Conservation (phyloP, 1,140 invertebrate genomes). For the Eurosta solidaginis region DNA sequence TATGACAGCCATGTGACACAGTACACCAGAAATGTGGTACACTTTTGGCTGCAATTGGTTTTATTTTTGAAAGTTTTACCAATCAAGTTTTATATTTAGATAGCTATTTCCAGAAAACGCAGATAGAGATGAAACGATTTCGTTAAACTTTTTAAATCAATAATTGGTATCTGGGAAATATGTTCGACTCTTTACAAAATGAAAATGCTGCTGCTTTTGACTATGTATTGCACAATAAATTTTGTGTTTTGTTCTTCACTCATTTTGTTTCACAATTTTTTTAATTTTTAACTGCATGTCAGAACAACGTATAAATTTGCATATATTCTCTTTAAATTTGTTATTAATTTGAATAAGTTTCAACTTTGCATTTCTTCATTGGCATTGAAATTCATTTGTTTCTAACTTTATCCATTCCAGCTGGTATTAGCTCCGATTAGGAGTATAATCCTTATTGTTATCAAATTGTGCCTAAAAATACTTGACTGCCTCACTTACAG, state of each 20-base stretch:
- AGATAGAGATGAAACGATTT: too few relatives aligned
- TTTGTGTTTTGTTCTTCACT: not conserved
- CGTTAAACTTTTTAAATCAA: too few relatives aligned
- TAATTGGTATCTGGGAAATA: too few relatives aligned
- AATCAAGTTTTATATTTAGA: too few relatives aligned
- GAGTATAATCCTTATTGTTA: not conserved
- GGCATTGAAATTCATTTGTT: not conserved
- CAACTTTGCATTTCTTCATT: constrained; percentile 12
- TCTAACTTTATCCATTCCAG: constrained; percentile 1
- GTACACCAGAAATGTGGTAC: too few relatives aligned
- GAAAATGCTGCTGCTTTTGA: not conserved
- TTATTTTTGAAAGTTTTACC: too few relatives aligned
- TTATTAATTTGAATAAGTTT: not conserved
- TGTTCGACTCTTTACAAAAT: not conserved
- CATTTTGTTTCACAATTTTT: not conserved
- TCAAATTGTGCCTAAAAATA: not conserved
- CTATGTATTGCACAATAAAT: not conserved
- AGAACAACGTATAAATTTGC: not conserved
- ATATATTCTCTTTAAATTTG: not conserved
- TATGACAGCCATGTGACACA: too few relatives aligned
- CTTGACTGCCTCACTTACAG: not conserved
- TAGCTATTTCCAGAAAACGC: too few relatives aligned
- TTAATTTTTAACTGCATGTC: not conserved
- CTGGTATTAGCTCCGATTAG: not conserved
- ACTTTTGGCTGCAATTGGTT: too few relatives aligned